Conservation (phyloP, 2,113 vertebrate genomes). For the Girardinichthys multiradiatus region DNA sequence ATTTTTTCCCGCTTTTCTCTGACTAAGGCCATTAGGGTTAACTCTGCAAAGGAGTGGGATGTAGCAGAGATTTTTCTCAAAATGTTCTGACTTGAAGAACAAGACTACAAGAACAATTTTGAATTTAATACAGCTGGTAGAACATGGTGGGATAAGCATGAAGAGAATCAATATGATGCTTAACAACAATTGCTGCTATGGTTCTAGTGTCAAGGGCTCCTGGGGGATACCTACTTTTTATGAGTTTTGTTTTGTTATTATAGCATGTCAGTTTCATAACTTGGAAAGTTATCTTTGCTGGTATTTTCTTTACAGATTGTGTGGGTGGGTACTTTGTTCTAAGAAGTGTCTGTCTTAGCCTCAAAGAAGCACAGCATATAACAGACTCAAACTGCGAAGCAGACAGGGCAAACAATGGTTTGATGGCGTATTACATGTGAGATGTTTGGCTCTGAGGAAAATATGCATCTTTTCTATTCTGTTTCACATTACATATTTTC, state of each 20-base stretch:
- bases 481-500: neutral
- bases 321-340: slow-evolving; percentile 27
- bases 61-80: slow-evolving; percentile 49
- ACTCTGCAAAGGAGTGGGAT: slow-evolving; percentile 41
- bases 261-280: slow-evolving; percentile 44
- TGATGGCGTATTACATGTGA: neutral
- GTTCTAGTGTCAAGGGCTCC: slow-evolving; percentile 28
- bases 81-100: slow-evolving; percentile 45
- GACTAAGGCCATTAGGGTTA: slow-evolving; percentile 65
- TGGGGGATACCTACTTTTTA: slow-evolving; percentile 12
- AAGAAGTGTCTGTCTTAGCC: slow-evolving; percentile 21
- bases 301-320: slow-evolving; percentile 13
- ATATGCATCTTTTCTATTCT: neutral
- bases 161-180: slow-evolving; percentile 48
- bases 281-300: slow-evolving; percentile 31
- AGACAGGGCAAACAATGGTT: slow-evolving; percentile 1
- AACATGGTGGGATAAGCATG: slow-evolving; percentile 41
- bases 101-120: slow-evolving; percentile 63
- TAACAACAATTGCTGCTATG: slow-evolving; percentile 36
- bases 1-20: slow-evolving; percentile 43
- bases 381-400: slow-evolving; percentile 25
- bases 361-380: slow-evolving; percentile 8
- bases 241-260: slow-evolving; percentile 31
- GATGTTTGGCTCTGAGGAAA: neutral
- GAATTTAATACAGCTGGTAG: slow-evolving; percentile 51